phyloP scores from a whole-genome alignment of 1,140 invertebrate species.

The Caenorhabditis latens region DNA sequence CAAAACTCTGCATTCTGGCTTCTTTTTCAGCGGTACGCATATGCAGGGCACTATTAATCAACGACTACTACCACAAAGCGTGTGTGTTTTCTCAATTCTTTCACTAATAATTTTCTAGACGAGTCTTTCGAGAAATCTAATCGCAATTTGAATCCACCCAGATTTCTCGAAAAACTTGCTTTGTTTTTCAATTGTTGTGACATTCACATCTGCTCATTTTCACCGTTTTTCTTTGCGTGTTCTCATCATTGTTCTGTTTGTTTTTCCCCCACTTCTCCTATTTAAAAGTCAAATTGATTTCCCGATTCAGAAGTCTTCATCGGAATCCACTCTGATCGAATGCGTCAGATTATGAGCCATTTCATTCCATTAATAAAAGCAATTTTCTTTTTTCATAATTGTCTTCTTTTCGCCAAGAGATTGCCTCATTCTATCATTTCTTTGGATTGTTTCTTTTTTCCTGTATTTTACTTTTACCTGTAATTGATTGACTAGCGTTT shows the following conservation, averaged over 20 bases:
- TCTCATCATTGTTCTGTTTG: not conserved
- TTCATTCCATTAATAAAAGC: not conserved
- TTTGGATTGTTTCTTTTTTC: too few species aligned
- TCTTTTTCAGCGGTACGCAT: conserved; percentile 67
- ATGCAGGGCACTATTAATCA: conserved; percentile 67
- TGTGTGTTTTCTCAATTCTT: not conserved
- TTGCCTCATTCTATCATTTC: not conserved
- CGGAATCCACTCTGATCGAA: conserved; percentile 48
- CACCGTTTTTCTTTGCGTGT: conserved; percentile 27
- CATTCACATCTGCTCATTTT: conserved; percentile 51
- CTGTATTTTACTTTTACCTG: not conserved
- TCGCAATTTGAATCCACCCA: not conserved
- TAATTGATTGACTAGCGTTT: conserved; percentile 34
- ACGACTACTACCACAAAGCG: not conserved
- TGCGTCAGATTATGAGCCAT: conserved; percentile 29
- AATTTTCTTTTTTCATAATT: not conserved
- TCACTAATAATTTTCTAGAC: conserved; percentile 20
- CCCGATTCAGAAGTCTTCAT: conserved; percentile 46
- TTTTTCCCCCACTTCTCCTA: not conserved
- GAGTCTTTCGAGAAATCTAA: not conserved
- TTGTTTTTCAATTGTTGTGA: conserved; percentile 11
- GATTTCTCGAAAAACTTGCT: not conserved
- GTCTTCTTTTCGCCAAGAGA: conserved; percentile 25
- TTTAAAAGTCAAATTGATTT: not conserved
- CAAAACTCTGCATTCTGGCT: conserved; percentile 7